These are phyloP conservation scores for Phataginus tetradactyla DNA, from an alignment of 2,797 vertebrate species.

Conservation along the genomic window DNA sequence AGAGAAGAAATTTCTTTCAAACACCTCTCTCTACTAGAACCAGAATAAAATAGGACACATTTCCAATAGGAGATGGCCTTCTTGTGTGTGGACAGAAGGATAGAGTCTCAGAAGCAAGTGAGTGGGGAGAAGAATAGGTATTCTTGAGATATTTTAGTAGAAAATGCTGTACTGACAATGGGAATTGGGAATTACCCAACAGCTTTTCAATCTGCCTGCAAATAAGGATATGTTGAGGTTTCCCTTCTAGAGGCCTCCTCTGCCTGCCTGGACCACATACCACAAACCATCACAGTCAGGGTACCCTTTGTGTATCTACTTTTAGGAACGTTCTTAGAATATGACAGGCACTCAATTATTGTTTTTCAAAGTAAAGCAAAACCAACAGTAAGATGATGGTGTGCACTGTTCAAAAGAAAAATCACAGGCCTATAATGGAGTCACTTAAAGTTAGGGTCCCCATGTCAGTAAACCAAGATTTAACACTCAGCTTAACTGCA, in stretches of 20 bases:
- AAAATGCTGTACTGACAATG: neutral
- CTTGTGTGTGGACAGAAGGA: neutral
- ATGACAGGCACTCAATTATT: neutral
- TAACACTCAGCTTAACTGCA: too few relatives aligned
- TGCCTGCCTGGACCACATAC: neutral
- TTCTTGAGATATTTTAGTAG: neutral
- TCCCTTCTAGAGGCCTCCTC: neutral
- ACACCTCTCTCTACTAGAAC: neutral
- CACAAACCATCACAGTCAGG: neutral
- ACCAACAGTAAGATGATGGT: neutral
- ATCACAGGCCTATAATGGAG: too few relatives aligned
- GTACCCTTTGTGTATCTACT: neutral
- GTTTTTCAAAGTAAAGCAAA: slow-evolving; percentile 1
- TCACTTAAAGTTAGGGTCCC: too few relatives aligned
- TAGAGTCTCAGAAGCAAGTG: neutral
- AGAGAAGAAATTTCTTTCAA: neutral
- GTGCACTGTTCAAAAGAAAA: neutral
- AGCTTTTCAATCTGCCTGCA: neutral
- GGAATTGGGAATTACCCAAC: neutral
- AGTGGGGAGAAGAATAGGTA: neutral
- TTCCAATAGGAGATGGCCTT: neutral
- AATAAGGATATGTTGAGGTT: neutral
- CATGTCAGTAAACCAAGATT: too few relatives aligned
- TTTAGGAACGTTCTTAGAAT: neutral
- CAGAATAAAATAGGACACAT: neutral